These are phyloP conservation scores for Drosophila vallismaia DNA, from an alignment of 2,888 invertebrate species.

Conservation along the genomic window DNA sequence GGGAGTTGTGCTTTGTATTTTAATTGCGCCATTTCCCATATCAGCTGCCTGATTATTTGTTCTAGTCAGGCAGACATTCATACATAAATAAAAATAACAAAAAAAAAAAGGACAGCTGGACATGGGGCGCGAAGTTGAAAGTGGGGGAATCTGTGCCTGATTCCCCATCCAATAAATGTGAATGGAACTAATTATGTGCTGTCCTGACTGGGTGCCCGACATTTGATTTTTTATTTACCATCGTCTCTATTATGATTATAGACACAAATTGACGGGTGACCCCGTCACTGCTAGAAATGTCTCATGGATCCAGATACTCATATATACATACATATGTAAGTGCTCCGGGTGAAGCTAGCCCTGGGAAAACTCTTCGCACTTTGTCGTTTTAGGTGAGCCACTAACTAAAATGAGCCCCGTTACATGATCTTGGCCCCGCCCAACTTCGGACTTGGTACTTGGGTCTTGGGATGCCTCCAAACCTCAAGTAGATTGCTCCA, in stretches of 20 bases:
- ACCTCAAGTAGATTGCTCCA: slow-evolving; percentile 65
- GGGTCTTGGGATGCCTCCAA: slow-evolving; percentile 42
- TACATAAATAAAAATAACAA: slow-evolving; percentile 55
- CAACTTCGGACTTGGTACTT: slow-evolving; percentile 29
- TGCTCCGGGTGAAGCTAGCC: slow-evolving; percentile 28
- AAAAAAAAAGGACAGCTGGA: slow-evolving; percentile 17
- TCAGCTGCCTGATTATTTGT: slow-evolving; percentile 74
- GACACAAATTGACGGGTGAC: slow-evolving; percentile 71
- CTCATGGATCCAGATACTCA: slow-evolving; percentile 35
- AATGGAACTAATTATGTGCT: slow-evolving; percentile 60
- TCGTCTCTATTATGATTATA: slow-evolving; percentile 27
- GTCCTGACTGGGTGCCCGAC: slow-evolving; percentile 37
- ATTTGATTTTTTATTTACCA: slow-evolving; percentile 67
- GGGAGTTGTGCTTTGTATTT: slow-evolving; percentile 48
- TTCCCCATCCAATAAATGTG: not conserved
- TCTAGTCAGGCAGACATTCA: slow-evolving; percentile 57
- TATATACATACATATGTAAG: not conserved
- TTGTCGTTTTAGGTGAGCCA: slow-evolving; percentile 62
- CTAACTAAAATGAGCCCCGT: slow-evolving; percentile 14
- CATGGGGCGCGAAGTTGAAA: slow-evolving; percentile 33
- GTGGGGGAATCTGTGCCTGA: slow-evolving; percentile 17
- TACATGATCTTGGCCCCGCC: slow-evolving; percentile 66
- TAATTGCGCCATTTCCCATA: slow-evolving; percentile 78
- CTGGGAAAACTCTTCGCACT: slow-evolving; percentile 62
- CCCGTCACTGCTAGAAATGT: slow-evolving; percentile 46